Base-by-base conservation (phyloP, 1,140 invertebrate genomes). In the Ctenoplectra terminalis region DNA sequence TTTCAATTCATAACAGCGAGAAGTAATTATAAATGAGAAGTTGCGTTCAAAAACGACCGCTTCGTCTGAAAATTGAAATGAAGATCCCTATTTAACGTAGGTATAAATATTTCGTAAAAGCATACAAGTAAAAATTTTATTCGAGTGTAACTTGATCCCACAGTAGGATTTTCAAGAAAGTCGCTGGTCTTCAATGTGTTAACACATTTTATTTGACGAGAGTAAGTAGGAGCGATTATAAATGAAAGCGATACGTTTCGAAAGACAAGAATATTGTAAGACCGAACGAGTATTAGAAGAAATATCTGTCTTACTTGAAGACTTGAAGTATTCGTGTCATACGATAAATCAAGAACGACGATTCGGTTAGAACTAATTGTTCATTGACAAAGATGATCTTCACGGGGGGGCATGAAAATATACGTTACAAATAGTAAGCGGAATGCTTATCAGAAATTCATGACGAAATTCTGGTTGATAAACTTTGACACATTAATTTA, bases 381-480 rank as follows among this genome's bases (percentile, higher is more conserved):
- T 70, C n/a, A 1, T 23, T 50, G 50, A 77, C 26, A 67, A 69
- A 72, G 9, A 67, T 26, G n/a, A 70, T 75, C 52, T 82, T 71
- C 81, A 37, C 17, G 69, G 50, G 61, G 63, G 61, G 37, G 2
- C 60, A 69, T n/a, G 31, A 50, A 63, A 67, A 31, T 13, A 70
- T 7, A 40, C 8, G 48, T 61, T 48, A 64, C 46, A 46, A 67
- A 84, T 50, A 83, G 82, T n/a, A 83, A 48, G 40, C 20, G 60
- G 29, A 4, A 11, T 70, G 29, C 75, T 83, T 81, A 61, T 60
- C 26, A 43, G 58, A 20, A 54, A 71, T 84, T 70, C 7, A 9
- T 86, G 81, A 64, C 48, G 72, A 71, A 85, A 91, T 70, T 77
- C 1, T 26, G 3, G 20, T 13, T n/a, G 91, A 92, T 92, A 92